These are phyloP conservation scores for Macrotis lagotis DNA, from an alignment of 2,113 vertebrate genomes.

Conservation along the genomic window DNA sequence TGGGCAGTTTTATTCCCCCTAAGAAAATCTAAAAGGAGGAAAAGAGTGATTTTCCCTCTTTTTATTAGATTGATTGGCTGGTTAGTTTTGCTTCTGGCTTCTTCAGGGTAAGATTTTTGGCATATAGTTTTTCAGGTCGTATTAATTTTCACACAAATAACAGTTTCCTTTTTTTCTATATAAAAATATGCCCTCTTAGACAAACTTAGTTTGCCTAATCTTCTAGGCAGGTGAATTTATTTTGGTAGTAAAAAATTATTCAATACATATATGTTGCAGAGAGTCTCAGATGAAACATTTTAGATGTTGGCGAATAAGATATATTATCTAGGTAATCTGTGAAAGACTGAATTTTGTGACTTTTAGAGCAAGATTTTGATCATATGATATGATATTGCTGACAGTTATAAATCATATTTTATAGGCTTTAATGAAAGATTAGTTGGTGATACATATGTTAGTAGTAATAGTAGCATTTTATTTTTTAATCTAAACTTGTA, in stretches of 20 bases:
- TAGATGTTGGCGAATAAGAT: not conserved
- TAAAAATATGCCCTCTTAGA: not conserved
- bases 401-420: not conserved
- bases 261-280: not conserved
- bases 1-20: not conserved
- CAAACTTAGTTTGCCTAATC: not conserved
- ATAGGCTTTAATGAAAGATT: slow-evolving; percentile 1
- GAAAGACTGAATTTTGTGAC: not conserved
- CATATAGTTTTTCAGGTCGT: not conserved
- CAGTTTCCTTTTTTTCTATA: not conserved
- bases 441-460: not conserved
- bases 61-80: not conserved
- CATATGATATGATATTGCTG: not conserved
- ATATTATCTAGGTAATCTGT: not conserved
- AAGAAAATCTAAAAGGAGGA: not conserved
- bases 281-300: not conserved
- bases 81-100: not conserved
- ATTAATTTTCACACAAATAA: not conserved
- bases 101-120: not conserved
- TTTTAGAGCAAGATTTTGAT: slow-evolving; percentile 8
- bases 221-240: not conserved
- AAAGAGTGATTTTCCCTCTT: not conserved
- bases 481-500: slow-evolving; percentile 10
- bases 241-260: not conserved
- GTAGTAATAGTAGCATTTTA: not conserved